Base-by-base conservation (phyloP, 2,888 invertebrate genomes). In the Sabatieria punctata region DNA sequence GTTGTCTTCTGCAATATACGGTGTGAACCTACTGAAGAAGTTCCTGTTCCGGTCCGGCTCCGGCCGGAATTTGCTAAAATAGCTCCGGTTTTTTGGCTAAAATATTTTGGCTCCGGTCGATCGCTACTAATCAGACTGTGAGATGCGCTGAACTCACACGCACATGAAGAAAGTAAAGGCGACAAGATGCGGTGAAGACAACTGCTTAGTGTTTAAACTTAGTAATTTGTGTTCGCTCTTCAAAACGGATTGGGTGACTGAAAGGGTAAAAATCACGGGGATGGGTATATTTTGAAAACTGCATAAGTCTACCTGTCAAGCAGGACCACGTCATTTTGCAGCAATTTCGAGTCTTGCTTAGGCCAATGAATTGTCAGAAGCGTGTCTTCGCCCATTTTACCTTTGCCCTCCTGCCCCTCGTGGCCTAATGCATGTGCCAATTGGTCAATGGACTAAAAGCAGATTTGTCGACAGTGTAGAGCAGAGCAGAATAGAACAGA, bases 281-380 rank as follows among this genome's bases (percentile, higher is more conserved):
- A n/a, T n/a, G n/a, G n/a, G n/a, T n/a, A n/a, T n/a, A n/a, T n/a
- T n/a, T n/a, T n/a, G n/a, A n/a, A 24, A 25, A 41, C 26, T 42
- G 19, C 40, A 39, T 18, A 19, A 37, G 8, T 38, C 23, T 18
- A 56, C 71, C 70, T 71, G 72, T 99, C 97, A 41, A 99, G 85
- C 61, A 99, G 80, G 15, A 97, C 91, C 8, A 99, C 95, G 72
- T 97, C 97, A 65, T 97, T 95, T 37, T 88, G 76, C 46, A 99
- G 73, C 51, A 99, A 73, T 46, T 83, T 78, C 68, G 93, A 95
- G 61, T 85, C 80, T 64, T 85, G 84, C 57, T 88, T 82, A 22
- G 97, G 97, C 88, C 93, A 93, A 71, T 80, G 83, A 60, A 95
- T 82, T 63, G 80, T 76, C 45, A 95, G 88, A 57, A 93, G 72